These are phyloP conservation scores for Spisula solida DNA, from an alignment of 2,888 invertebrate species.

Conservation along the genomic window DNA sequence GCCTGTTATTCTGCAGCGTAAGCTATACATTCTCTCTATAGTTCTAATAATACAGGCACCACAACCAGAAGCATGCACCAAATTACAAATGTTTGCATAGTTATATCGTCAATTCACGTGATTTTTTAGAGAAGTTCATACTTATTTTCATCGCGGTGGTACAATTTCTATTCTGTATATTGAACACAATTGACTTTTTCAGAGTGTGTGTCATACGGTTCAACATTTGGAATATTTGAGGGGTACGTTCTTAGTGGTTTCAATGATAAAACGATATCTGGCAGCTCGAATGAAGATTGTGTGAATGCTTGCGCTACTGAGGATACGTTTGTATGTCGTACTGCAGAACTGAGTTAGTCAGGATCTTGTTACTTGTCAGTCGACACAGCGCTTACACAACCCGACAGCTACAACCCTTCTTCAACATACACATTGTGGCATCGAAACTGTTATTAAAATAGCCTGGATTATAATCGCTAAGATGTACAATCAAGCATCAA, in stretches of 20 bases:
- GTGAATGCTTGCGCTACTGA: neutral
- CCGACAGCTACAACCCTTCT: neutral
- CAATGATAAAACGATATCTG: neutral
- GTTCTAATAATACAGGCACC: too few relatives aligned
- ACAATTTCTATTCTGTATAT: too few relatives aligned
- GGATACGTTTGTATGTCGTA: neutral
- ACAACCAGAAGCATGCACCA: too few relatives aligned
- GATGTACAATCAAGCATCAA: too few relatives aligned
- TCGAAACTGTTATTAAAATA: neutral
- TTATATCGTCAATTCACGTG: too few relatives aligned
- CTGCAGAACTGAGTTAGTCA: neutral
- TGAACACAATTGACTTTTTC: neutral
- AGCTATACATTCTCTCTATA: too few relatives aligned
- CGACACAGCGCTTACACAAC: neutral
- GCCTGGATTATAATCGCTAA: too few relatives aligned
- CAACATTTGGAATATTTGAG: neutral
- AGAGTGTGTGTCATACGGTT: neutral
- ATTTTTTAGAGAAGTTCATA: too few relatives aligned
- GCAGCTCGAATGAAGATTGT: neutral
- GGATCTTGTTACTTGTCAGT: neutral
- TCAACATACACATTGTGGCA: neutral
- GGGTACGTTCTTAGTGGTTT: neutral
- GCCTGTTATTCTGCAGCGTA: too few relatives aligned
- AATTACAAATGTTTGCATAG: too few relatives aligned
- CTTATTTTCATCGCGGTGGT: too few relatives aligned